Conservation (phyloP, 2,888 invertebrate genomes). For the Miltochrista miniata region DNA sequence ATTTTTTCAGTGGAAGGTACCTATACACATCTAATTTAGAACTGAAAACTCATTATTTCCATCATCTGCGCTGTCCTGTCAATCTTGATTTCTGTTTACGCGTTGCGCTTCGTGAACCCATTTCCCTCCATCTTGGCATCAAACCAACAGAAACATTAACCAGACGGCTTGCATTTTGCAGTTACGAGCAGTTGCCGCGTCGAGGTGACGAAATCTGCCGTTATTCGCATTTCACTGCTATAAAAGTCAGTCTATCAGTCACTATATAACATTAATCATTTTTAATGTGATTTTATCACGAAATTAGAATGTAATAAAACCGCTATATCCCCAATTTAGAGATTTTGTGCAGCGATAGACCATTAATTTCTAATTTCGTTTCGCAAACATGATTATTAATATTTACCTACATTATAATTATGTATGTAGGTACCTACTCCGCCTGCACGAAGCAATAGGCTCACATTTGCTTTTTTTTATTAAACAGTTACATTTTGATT, state of each 20-base stretch:
- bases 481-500: too few relatives aligned
- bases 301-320: background rate
- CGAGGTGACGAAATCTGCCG: background rate
- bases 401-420: background rate
- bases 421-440: background rate
- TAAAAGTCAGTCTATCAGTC: background rate
- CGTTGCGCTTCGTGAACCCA: background rate
- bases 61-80: too few relatives aligned
- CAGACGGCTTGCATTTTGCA: background rate
- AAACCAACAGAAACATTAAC: background rate
- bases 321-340: background rate
- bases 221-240: background rate
- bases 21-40: too few relatives aligned
- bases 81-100: background rate
- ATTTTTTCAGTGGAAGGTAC: too few relatives aligned
- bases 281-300: background rate
- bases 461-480: background rate
- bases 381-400: background rate
- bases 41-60: too few relatives aligned
- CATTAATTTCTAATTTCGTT: background rate
- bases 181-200: background rate
- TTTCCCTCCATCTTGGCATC: background rate
- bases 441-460: background rate
- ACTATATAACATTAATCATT: background rate
- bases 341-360: background rate